Base-by-base conservation (phyloP, 2,113 vertebrate species). In the Camelus bactrianus region DNA sequence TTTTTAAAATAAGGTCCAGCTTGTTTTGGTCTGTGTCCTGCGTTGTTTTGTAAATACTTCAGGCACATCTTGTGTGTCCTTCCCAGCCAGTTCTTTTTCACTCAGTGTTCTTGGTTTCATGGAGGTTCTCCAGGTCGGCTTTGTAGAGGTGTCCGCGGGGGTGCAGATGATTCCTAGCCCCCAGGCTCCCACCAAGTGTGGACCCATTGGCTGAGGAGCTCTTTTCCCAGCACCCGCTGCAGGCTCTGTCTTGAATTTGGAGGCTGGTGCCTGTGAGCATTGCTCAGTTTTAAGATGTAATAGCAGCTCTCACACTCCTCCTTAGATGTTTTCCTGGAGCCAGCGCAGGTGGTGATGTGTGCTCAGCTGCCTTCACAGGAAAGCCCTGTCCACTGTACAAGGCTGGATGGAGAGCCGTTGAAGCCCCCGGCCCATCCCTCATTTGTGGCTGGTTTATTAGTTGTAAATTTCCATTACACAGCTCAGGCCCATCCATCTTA, bases 21-120 rank as follows among this genome's bases (percentile, higher is more conserved):
- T 28, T 96, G 77, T 85, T 96, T 70, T 54, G 76, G 52, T 62
- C 54, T 83, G 1, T 60, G 32, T 75, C 89, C 77, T 46, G 54
- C 58, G 16, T 75, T 7, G 5, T 83, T 93, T 56, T 95, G 72
- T 96, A 91, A 94, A 92, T 84, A 81, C n/a, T 95, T 93, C 52
- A 58, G 48, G 89, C 80, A 56, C 52, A 56, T 95, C 83, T 80
- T 35, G 24, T 42, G 11, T 81, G 83, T 87, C 77, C 75, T 75
- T 94, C 75, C 60, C 48, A 52, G 8, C 46, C 52, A 64, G 15
- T 69, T 62, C 46, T 76, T 86, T 86, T 35, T 38, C 84, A 54
- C 56, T 86, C 50, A 24, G 70, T 90, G 20, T 76, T 93, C 64
- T 62, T n/a, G 67, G 67, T 93, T 73, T 91, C 54, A 22, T 5